Percentiles rank a stretch among this genome's conserved stretches.
phyloP scores from a whole-genome alignment of 2,888 invertebrate genomes.

The Oegoconia quadripuncta region DNA sequence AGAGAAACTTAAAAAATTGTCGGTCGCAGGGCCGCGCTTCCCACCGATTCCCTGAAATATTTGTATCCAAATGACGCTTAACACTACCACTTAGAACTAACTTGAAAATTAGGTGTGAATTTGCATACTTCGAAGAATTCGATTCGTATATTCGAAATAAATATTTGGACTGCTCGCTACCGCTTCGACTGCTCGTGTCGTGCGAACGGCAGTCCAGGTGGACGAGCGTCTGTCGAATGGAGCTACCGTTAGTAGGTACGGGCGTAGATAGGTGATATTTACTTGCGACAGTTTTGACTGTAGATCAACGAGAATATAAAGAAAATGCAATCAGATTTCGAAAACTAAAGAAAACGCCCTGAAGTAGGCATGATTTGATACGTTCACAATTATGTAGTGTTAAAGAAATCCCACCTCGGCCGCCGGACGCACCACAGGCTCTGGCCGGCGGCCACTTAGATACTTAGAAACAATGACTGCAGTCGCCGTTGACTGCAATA shows the following conservation, averaged over 20 bases:
- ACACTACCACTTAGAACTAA: conserved; percentile 11
- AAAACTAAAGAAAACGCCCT: conserved; percentile 20
- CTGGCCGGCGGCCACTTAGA: conserved; percentile 48
- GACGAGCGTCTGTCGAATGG: conserved; percentile 1
- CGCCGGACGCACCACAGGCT: conserved; percentile 30
- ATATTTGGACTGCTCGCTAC: not conserved
- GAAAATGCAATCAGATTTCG: conserved; percentile 1
- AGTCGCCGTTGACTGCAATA: conserved; percentile 60
- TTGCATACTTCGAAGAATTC: conserved; percentile 4
- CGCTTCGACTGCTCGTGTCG: not conserved
- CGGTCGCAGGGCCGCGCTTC: conserved; percentile 19
- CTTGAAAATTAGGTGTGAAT: not conserved
- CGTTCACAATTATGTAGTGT: conserved; percentile 42
- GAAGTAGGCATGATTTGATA: conserved; percentile 43
- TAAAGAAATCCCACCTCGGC: conserved; percentile 58
- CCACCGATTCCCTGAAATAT: conserved; percentile 30
- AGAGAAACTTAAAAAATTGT: not conserved
- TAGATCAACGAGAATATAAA: conserved; percentile 9
- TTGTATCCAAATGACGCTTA: conserved; percentile 23
- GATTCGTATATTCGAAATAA: not conserved
- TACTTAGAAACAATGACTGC: conserved; percentile 50
- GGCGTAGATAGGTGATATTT: conserved; percentile 6
- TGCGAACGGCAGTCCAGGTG: not conserved
- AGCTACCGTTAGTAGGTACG: conserved; percentile 1
- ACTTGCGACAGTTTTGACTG: conserved; percentile 17